Conservation (phyloP, 2,888 invertebrate genomes). For the Cremastinae sp. region DNA sequence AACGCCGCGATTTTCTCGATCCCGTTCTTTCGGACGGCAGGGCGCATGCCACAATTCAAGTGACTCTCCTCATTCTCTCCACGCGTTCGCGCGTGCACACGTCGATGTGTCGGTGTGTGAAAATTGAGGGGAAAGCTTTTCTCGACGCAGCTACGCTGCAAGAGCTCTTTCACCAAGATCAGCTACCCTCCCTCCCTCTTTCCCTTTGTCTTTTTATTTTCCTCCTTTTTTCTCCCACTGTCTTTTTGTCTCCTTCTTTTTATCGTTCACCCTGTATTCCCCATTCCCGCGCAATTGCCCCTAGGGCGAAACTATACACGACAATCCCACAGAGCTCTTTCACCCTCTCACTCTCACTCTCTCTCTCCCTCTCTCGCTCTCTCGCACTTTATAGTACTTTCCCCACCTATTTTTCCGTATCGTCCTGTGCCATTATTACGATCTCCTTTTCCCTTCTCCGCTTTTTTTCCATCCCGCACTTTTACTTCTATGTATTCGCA, state of each 20-base stretch:
- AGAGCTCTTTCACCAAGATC: conserved; percentile 22
- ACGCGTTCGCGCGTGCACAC: no score
- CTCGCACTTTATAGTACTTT: conserved; percentile 51
- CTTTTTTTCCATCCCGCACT: not conserved
- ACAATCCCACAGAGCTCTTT: conserved; percentile 25
- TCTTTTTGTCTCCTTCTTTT: not conserved
- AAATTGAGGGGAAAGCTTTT: conserved; percentile 16
- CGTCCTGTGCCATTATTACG: conserved; percentile 59
- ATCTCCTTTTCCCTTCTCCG: conserved; percentile 43
- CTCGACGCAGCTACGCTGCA: conserved; percentile 31
- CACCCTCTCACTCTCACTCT: conserved; percentile 46
- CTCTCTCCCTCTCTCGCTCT: conserved; percentile 19
- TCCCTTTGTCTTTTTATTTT: not conserved
- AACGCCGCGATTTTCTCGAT: conserved; percentile 73
- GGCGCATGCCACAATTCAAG: conserved; percentile 69
- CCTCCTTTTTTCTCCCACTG: not conserved
- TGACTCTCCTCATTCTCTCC: conserved; percentile 55
- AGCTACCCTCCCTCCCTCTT: conserved; percentile 28
- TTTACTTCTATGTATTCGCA: conserved; percentile 6
- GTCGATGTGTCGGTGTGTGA: conserved; percentile 46
- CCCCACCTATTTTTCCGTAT: conserved; percentile 55
- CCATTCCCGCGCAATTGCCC: conserved; percentile 56
- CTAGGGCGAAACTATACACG: conserved; percentile 31
- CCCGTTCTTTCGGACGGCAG: conserved; percentile 65
- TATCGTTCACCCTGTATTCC: conserved; percentile 41